Evolutionary conservation across 64 coral and sea anemone species (phyloP).

Genomic region (Dendrophyllia cribrosa): DNA sequence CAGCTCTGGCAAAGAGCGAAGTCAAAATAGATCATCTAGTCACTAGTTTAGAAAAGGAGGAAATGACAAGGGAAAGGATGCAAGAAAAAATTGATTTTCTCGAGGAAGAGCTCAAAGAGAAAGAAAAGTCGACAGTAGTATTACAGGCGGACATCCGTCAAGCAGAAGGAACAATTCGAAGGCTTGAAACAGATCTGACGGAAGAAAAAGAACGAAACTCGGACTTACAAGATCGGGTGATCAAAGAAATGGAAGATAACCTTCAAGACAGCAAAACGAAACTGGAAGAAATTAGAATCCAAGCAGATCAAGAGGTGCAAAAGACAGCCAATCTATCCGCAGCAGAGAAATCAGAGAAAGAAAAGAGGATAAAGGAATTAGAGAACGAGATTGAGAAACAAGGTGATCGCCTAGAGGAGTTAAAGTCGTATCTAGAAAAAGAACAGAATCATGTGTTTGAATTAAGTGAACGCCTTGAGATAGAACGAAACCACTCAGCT

Average conservation of each 20-base stretch:
- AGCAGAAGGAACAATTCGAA: conserved; percentile 43
- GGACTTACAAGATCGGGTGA: conserved; percentile 76
- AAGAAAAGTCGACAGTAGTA: conserved; percentile 3
- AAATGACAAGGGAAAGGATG: conserved; percentile 36
- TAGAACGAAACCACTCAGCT: conserved; percentile 37
- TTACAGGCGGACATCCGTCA: conserved; percentile 40
- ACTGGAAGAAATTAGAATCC: conserved; percentile 52
- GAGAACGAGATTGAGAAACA: conserved; percentile 43
- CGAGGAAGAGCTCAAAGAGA: conserved; percentile 22
- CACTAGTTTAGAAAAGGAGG: conserved; percentile 5
- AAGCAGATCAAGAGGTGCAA: conserved; percentile 64
- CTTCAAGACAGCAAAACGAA: conserved; percentile 70
- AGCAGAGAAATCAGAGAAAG: conserved; percentile 61
- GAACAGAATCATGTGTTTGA: conserved; percentile 81
- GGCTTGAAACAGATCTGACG: conserved; percentile 43
- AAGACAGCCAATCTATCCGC: conserved; percentile 52
- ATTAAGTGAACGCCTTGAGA: conserved; percentile 69
- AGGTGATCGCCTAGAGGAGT: conserved; percentile 47
- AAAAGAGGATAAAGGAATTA: conserved; percentile 52
- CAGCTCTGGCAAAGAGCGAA: conserved; percentile 4
- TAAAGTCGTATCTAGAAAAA: conserved; percentile 64
- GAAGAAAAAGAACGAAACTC: conserved; percentile 64
- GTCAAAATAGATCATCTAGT: conserved; percentile 42
- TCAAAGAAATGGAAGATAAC: conserved; percentile 74
- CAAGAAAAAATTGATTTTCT: conserved; percentile 11